Conservation (phyloP, 2,113 vertebrate genomes). For the Macquaria australasica region DNA sequence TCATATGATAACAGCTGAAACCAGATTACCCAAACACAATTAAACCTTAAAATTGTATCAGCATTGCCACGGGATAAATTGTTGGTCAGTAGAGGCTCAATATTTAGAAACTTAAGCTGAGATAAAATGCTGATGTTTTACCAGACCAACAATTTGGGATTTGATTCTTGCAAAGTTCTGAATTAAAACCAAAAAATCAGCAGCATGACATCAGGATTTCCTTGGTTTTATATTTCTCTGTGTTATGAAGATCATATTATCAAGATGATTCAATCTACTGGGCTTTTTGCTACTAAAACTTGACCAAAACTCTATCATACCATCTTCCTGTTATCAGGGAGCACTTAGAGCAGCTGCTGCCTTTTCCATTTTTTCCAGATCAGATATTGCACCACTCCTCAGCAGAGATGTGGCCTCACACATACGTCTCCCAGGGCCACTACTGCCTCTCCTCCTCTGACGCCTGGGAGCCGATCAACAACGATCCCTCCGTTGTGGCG, state of each 20-base stretch:
- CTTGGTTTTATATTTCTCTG: not conserved
- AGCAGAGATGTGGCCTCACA: conserved; percentile 96
- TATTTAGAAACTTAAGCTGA: not conserved
- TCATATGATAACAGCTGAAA: not conserved
- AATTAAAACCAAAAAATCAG: not conserved
- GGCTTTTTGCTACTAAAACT: not conserved
- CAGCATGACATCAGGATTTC: not conserved
- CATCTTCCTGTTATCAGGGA: not conserved
- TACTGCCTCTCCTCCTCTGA: conserved; percentile 98
- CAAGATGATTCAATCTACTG: not conserved
- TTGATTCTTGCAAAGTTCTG: not conserved
- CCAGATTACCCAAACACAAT: not conserved
- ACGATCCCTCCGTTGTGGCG: conserved; percentile 92
- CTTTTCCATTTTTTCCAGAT: conserved; percentile 72
- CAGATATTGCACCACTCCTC: conserved; percentile 92
- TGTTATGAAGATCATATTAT: not conserved
- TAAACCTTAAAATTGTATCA: not conserved
- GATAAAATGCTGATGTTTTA: not conserved
- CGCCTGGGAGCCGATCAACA: conserved; percentile 94
- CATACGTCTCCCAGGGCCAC: conserved; percentile 97
- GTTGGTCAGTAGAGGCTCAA: not conserved
- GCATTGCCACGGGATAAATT: not conserved
- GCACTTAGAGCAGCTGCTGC: conserved; percentile 7
- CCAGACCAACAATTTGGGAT: not conserved
- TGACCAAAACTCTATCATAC: not conserved